Conservation (phyloP, 2,888 invertebrate species). For the Adineta ricciae region DNA sequence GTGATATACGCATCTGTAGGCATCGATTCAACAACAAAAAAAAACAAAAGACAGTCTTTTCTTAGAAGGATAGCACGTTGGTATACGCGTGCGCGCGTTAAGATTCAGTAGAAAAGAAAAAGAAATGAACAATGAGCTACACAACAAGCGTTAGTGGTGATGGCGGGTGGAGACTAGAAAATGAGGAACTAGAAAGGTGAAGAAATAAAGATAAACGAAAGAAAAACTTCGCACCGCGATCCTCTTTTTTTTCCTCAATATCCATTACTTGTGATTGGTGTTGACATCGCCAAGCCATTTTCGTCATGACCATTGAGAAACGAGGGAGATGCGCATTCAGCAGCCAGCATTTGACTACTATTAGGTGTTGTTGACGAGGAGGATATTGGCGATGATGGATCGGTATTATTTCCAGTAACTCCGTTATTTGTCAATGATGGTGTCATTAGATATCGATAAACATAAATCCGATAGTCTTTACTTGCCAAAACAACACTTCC, state of each 20-base stretch:
- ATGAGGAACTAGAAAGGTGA: background rate
- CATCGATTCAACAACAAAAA: too few species aligned
- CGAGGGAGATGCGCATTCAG: background rate
- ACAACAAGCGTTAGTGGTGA: background rate
- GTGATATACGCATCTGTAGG: too few species aligned
- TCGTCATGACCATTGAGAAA: background rate
- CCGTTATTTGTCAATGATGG: background rate
- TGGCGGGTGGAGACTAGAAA: background rate
- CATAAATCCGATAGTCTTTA: slow-evolving; percentile 96
- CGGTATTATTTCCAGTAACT: background rate
- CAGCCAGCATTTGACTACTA: background rate
- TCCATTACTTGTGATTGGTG: background rate
- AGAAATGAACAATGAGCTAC: background rate
- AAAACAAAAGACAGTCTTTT: too few species aligned
- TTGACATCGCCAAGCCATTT: background rate
- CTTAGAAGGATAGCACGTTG: background rate
- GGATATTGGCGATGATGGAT: background rate
- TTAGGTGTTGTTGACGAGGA: slow-evolving; percentile 8
- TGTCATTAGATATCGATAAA: slow-evolving; percentile 64
- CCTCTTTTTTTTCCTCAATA: background rate
- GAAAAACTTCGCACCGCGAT: background rate
- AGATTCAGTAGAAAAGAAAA: background rate
- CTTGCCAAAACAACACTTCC: slow-evolving; percentile 95
- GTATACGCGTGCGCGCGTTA: background rate
- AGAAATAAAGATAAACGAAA: background rate